Evolutionary conservation across 2,888 invertebrate species (phyloP).

Genomic region (Sphinx pinastri): DNA sequence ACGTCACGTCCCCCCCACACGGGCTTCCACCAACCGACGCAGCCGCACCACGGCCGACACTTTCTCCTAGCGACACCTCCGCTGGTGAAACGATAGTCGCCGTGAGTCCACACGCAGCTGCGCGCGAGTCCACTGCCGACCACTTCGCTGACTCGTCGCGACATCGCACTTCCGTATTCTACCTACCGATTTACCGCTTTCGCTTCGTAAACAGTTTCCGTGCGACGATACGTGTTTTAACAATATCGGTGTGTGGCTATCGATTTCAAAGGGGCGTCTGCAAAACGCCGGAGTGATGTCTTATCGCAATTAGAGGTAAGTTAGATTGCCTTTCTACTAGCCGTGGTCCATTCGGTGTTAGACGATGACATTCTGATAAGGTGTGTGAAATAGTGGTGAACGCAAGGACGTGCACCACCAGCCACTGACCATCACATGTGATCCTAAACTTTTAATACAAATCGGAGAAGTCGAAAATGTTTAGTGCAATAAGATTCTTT

Average conservation of each 20-base stretch:
- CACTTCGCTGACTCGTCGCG: slow-evolving; percentile 48
- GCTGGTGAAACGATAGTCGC: slow-evolving; percentile 67
- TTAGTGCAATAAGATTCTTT: no score
- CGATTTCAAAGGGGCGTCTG: slow-evolving; percentile 46
- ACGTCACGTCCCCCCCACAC: slow-evolving; percentile 74
- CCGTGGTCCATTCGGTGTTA: slow-evolving; percentile 56
- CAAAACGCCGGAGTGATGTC: slow-evolving; percentile 59
- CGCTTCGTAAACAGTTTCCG: slow-evolving; percentile 72
- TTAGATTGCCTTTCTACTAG: slow-evolving; percentile 65
- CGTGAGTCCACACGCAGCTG: slow-evolving; percentile 70
- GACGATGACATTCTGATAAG: slow-evolving; percentile 78
- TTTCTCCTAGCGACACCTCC: slow-evolving; percentile 82
- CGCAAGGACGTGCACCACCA: slow-evolving; percentile 70
- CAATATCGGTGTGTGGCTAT: slow-evolving; percentile 52
- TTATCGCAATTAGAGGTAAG: slow-evolving; percentile 72
- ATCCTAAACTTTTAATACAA: background rate
- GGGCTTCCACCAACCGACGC: slow-evolving; percentile 66
- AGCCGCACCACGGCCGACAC: slow-evolving; percentile 79
- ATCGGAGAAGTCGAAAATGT: background rate
- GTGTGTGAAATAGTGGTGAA: slow-evolving; percentile 67
- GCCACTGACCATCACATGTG: slow-evolving; percentile 48
- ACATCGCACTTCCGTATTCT: slow-evolving; percentile 66
- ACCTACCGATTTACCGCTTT: slow-evolving; percentile 64
- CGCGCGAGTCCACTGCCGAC: slow-evolving; percentile 74
- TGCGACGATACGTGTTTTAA: slow-evolving; percentile 63